phyloP scores from a whole-genome alignment of 2,113 vertebrate genomes.

The rabbit (Oryctolagus cuniculus) region mOryCun1.1 NC_091445.1:74232501-74233000 shows the following conservation, averaged over 20 bases:
- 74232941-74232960: conserved; percentile 13
- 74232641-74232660: neutral
- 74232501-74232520: neutral
- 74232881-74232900: conserved; percentile 21
- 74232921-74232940: neutral
- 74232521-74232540: neutral
- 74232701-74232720: conserved; percentile 30
- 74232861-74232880: neutral
- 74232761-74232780: neutral
- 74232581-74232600: neutral
- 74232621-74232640: neutral
- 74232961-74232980: conserved; percentile 43
- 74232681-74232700: conserved; percentile 43
- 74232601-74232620: neutral
- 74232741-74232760: conserved; percentile 44
- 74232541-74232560: neutral
- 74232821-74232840: neutral
- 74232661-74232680: neutral
- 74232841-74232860: neutral
- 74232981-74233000: conserved; percentile 59
- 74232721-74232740: conserved; percentile 13
- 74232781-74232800: neutral
- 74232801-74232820: neutral
- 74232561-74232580: neutral
- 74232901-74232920: neutral